Evolutionary conservation across 2,888 invertebrate species (phyloP).

Genomic region (Aporophyla lueneburgensis): DNA sequence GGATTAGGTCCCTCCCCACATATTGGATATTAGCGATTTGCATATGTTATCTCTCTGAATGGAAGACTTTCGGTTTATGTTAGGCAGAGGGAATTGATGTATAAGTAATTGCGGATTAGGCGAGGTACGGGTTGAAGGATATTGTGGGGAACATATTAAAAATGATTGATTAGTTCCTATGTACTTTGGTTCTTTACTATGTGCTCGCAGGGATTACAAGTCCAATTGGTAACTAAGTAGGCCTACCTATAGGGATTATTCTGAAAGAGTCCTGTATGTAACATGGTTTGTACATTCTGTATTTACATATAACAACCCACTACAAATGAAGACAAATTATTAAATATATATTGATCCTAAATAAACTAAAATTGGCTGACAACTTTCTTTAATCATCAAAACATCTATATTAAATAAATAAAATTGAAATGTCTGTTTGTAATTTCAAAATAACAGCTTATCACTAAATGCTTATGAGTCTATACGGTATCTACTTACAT

Average conservation of each 20-base stretch:
- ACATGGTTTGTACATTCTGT: neutral
- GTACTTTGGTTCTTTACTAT: constrained; percentile 5
- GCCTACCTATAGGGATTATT: neutral
- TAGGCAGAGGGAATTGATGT: constrained; percentile 32
- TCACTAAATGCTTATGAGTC: too few species aligned
- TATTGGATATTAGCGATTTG: constrained; percentile 65
- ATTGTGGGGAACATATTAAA: constrained; percentile 44
- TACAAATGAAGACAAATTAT: neutral
- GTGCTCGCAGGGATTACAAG: constrained; percentile 7
- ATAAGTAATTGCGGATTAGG: constrained; percentile 51
- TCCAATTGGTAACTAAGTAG: neutral
- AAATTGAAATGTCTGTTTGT: too few species aligned
- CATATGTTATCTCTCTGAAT: constrained; percentile 57
- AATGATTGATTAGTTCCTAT: constrained; percentile 31
- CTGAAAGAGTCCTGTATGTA: too few species aligned
- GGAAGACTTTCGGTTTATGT: constrained; percentile 37
- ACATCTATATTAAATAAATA: too few species aligned
- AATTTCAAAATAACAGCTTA: too few species aligned
- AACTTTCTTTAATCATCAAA: neutral
- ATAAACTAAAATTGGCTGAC: neutral
- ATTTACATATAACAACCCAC: too few species aligned
- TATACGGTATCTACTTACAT: too few species aligned
- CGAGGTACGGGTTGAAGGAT: constrained; percentile 33
- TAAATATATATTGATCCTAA: too few species aligned
- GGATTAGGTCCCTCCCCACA: constrained; percentile 57